phyloP scores from a whole-genome alignment of 2,113 vertebrate species.

The Ceratotherium simum region DNA sequence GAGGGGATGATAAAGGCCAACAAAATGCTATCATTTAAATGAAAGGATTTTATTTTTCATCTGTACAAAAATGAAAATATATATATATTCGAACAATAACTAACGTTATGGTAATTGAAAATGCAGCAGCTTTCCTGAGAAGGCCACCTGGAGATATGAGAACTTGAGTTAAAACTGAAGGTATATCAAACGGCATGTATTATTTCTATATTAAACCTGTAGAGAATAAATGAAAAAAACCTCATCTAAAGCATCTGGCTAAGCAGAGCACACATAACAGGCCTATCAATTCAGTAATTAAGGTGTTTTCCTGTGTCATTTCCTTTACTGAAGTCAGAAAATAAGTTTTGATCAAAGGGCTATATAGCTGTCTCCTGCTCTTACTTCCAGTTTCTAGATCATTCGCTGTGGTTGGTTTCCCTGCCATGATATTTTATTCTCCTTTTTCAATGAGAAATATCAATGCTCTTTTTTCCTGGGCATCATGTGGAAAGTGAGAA shows the following conservation, averaged over 20 bases:
- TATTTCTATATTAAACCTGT: background rate
- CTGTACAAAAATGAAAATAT: background rate
- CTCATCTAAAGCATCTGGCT: background rate
- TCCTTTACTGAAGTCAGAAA: constrained; percentile 33
- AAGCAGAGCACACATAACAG: background rate
- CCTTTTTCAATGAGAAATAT: background rate
- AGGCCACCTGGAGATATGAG: background rate
- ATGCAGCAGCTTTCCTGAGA: background rate
- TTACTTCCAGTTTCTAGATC: background rate
- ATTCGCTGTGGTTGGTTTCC: background rate
- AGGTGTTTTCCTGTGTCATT: background rate
- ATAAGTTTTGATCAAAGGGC: background rate
- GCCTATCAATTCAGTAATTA: background rate
- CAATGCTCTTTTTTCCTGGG: background rate
- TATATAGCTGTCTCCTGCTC: background rate
- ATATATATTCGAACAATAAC: background rate
- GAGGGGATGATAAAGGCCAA: background rate
- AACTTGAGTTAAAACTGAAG: background rate
- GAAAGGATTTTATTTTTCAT: background rate
- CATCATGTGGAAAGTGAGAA: background rate
- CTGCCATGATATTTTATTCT: background rate
- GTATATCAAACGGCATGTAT: background rate
- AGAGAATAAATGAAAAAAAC: background rate
- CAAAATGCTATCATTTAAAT: background rate
- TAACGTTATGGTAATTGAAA: background rate